Conservation (phyloP, 2,888 invertebrate genomes). For the Tetramorium bicarinatum region DNA sequence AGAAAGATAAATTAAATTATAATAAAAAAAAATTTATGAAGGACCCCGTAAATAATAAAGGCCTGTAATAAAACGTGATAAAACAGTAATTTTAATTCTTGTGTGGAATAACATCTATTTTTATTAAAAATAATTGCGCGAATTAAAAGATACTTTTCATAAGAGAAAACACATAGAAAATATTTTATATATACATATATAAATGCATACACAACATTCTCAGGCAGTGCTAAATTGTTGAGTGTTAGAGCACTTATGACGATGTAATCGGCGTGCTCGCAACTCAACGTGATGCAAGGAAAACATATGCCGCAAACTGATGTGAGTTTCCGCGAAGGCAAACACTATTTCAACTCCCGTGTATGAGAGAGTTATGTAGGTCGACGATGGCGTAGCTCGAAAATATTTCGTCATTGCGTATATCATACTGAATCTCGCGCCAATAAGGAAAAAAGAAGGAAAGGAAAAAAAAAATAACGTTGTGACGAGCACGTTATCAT, state of each 20-base stretch:
- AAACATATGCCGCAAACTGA: constrained; percentile 44
- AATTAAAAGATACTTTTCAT: not conserved
- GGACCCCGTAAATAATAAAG: not conserved
- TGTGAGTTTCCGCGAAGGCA: constrained; percentile 44
- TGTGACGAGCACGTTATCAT: constrained; percentile 39
- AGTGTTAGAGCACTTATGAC: constrained; percentile 42
- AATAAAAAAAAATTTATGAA: not conserved
- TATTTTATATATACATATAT: not conserved
- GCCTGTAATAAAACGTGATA: not conserved
- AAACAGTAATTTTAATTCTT: constrained; percentile 2
- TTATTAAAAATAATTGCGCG: not conserved
- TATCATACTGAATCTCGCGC: constrained; percentile 30
- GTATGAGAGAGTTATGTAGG: constrained; percentile 29
- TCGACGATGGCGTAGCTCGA: not conserved
- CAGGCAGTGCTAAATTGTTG: constrained; percentile 31
- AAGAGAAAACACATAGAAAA: not conserved
- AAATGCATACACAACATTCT: not conserved
- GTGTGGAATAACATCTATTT: not conserved
- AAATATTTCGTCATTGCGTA: constrained; percentile 47
- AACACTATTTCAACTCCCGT: constrained; percentile 42
- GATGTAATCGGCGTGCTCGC: constrained; percentile 44
- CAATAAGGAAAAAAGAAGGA: constrained; percentile 9
- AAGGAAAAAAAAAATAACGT: not conserved
- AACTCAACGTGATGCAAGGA: constrained; percentile 46
- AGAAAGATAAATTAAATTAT: not conserved